These are phyloP conservation scores for Nasua narica DNA, from an alignment of 2,797 vertebrate genomes.

Conservation along the genomic window DNA sequence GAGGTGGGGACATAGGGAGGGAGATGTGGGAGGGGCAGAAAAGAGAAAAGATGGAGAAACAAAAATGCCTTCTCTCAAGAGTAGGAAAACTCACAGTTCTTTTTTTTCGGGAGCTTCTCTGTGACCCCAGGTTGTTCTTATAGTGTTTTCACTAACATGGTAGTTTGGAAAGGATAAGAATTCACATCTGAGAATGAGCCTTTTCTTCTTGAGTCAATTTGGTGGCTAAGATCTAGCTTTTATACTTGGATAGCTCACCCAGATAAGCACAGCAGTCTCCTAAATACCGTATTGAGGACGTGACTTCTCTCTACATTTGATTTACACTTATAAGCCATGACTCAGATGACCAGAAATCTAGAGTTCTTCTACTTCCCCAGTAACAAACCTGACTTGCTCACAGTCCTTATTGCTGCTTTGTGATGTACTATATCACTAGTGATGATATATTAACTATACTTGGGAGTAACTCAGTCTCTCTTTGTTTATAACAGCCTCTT, in stretches of 20 bases:
- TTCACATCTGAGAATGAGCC: background rate
- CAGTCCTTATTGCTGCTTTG: background rate
- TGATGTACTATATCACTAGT: too few relatives aligned
- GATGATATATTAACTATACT: background rate
- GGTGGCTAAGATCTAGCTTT: background rate
- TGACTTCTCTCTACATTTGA: background rate
- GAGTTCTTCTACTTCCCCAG: background rate
- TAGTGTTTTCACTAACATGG: background rate
- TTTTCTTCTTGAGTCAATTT: background rate
- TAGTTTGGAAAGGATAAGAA: background rate
- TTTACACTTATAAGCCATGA: background rate
- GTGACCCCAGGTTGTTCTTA: background rate
- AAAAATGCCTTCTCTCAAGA: background rate
- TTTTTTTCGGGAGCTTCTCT: background rate
- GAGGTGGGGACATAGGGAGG: background rate
- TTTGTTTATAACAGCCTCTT: background rate
- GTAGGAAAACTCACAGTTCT: background rate
- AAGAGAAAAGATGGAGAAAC: background rate
- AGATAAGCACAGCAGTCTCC: background rate
- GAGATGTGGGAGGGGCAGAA: too few relatives aligned
- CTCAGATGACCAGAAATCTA: background rate
- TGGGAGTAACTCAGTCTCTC: background rate
- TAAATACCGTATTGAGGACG: background rate
- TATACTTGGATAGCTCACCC: background rate
- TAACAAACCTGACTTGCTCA: background rate